Conservation (phyloP, 2,797 vertebrate genomes). For the Rachycentron canadum region DNA sequence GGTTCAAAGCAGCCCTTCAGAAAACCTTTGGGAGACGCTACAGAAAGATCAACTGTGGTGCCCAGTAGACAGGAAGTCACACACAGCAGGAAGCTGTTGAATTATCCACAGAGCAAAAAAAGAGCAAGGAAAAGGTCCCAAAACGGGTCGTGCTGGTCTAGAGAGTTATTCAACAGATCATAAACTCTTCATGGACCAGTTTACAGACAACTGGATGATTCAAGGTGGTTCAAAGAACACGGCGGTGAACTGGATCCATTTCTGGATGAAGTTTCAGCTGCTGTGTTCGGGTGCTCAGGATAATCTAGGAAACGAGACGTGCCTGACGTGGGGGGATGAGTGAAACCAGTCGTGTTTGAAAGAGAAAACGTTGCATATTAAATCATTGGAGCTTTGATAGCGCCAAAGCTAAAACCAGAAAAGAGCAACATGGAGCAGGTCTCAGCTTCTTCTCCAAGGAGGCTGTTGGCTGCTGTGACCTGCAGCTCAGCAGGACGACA, state of each 20-base stretch:
- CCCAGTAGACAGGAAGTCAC: neutral
- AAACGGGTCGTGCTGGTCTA: no score
- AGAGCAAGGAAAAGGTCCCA: no score
- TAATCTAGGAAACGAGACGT: neutral
- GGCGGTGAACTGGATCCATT: neutral
- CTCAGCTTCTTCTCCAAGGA: neutral
- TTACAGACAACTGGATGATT: neutral
- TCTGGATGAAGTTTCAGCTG: neutral
- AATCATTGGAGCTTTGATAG: neutral
- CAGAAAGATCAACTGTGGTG: neutral
- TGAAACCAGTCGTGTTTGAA: neutral
- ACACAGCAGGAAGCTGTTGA: neutral
- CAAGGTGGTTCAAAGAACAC: neutral
- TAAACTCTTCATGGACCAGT: neutral
- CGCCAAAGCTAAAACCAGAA: neutral
- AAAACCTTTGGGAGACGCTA: neutral
- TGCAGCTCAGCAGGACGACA: neutral
- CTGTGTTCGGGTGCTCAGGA: neutral
- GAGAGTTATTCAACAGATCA: neutral
- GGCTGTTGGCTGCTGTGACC: neutral
- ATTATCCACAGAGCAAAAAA: neutral
- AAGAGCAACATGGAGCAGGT: neutral
- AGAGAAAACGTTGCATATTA: constrained; percentile 5
- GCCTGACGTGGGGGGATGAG: neutral
- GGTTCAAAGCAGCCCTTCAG: neutral